Percentiles rank a stretch among this genome's conserved stretches.
Conservation (phyloP, 1,140 invertebrate genomes). For the Heliconius himera region DNA sequence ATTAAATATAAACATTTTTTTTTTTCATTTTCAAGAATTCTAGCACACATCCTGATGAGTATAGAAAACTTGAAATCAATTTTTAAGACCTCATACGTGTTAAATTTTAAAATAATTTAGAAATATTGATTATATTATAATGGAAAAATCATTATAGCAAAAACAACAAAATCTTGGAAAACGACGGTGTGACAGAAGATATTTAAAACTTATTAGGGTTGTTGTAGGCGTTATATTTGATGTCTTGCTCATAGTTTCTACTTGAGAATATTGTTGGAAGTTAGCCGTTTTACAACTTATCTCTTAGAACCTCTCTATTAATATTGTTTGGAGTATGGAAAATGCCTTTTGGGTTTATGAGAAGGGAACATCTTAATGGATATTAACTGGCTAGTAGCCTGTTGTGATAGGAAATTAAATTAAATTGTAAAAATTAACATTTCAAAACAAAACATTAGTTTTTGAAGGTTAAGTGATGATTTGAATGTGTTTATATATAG, state of each 20-base stretch:
- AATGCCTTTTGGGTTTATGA: constrained; percentile 32
- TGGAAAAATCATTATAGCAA: not conserved
- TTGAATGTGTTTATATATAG: too few species aligned
- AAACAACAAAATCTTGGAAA: not conserved
- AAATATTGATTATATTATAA: too few species aligned
- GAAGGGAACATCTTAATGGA: constrained; percentile 30
- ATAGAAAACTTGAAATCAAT: too few species aligned
- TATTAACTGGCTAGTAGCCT: constrained; percentile 22
- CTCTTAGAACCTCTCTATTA: constrained; percentile 35
- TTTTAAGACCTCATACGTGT: too few species aligned
- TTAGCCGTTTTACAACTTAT: constrained; percentile 35
- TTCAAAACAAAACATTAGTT: too few species aligned
- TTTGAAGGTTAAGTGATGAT: too few species aligned
- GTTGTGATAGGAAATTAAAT: constrained; percentile 17
- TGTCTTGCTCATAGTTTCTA: constrained; percentile 58
- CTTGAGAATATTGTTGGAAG: constrained; percentile 48
- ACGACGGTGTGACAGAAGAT: constrained; percentile 45
- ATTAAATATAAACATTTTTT: too few species aligned
- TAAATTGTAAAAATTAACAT: not conserved
- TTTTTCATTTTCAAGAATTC: too few species aligned
- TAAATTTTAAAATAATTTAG: too few species aligned
- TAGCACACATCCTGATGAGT: too few species aligned
- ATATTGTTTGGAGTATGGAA: constrained; percentile 32
- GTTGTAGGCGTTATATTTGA: constrained; percentile 57
- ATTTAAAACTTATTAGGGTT: constrained; percentile 47